These are phyloP conservation scores for Anthopleura sola DNA, from an alignment of 64 coral and sea anemone genomes.

Conservation along the genomic window DNA sequence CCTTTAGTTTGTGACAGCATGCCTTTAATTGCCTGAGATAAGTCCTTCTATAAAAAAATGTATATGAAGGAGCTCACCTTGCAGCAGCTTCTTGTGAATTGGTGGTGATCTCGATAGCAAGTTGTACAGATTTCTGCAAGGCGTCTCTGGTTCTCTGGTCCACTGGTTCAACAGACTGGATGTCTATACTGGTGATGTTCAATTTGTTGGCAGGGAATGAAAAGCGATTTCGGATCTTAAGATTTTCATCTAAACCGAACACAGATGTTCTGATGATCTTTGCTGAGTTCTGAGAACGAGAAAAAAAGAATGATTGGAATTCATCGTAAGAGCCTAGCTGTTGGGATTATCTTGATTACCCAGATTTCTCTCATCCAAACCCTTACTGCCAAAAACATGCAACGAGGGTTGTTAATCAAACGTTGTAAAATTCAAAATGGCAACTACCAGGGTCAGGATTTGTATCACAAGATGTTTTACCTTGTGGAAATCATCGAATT, in stretches of 20 bases:
- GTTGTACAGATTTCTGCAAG: conserved; percentile 94
- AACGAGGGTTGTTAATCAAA: no score
- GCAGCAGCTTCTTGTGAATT: conserved; percentile 98
- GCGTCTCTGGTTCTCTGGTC: conserved; percentile 95
- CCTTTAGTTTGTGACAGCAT: no score
- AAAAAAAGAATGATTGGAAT: neutral
- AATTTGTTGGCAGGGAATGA: conserved; percentile 90
- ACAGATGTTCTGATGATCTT: conserved; percentile 98
- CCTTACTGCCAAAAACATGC: neutral
- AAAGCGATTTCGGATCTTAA: conserved; percentile 88
- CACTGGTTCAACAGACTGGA: conserved; percentile 98
- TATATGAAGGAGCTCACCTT: conserved; percentile 41
- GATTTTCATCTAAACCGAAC: conserved; percentile 95
- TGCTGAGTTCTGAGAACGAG: conserved; percentile 77
- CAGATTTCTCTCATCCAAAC: no score
- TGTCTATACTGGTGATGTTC: conserved; percentile 95
- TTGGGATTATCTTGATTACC: neutral
- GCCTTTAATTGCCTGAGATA: no score
- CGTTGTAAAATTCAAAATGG: neutral
- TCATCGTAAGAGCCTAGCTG: no score
- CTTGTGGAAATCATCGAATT: conserved; percentile 99
- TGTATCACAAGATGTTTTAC: conserved; percentile 4
- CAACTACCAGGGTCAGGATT: no score
- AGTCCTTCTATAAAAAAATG: neutral
- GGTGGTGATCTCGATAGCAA: conserved; percentile 98